These are phyloP conservation scores for Agrypnus murinus DNA, from an alignment of 2,888 invertebrate genomes.

Conservation along the genomic window DNA sequence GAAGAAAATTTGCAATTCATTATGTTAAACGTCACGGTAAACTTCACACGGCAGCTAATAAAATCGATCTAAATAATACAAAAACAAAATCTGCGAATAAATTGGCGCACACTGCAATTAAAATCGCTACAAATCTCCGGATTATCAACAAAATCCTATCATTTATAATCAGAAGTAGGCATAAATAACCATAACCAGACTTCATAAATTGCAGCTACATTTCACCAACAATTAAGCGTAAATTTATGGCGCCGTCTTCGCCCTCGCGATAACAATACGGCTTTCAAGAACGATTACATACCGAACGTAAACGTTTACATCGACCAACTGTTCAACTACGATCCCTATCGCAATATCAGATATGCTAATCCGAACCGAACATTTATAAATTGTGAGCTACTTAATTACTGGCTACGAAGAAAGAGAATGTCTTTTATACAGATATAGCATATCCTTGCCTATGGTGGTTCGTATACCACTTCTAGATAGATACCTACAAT, in stretches of 20 bases:
- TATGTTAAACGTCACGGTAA: constrained; percentile 24
- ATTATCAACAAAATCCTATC: constrained; percentile 68
- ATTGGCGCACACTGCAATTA: constrained; percentile 50
- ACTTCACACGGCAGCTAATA: constrained; percentile 27
- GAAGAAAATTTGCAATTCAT: not conserved
- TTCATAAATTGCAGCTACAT: constrained; percentile 66
- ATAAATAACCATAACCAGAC: constrained; percentile 66
- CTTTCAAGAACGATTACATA: constrained; percentile 59
- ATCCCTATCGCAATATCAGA: constrained; percentile 62
- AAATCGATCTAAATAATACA: constrained; percentile 35
- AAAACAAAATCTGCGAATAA: constrained; percentile 43
- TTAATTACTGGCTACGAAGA: constrained; percentile 59
- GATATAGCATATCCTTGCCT: constrained; percentile 41
- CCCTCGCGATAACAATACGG: constrained; percentile 65
- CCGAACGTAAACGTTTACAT: constrained; percentile 58
- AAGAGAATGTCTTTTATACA: constrained; percentile 41
- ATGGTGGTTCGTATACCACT: constrained; percentile 18
- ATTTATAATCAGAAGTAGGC: constrained; percentile 67
- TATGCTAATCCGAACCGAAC: constrained; percentile 63
- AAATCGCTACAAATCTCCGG: constrained; percentile 69
- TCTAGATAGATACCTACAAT: too few species aligned
- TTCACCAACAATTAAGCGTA: constrained; percentile 70
- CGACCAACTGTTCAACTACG: constrained; percentile 61
- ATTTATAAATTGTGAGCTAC: constrained; percentile 60
- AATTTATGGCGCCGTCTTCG: constrained; percentile 67